A percentile compares a stretch with the other conserved stretches of the same genome.
Evolutionary conservation across 2,797 vertebrate species (phyloP).

Genomic region (Menidia menidia): DNA sequence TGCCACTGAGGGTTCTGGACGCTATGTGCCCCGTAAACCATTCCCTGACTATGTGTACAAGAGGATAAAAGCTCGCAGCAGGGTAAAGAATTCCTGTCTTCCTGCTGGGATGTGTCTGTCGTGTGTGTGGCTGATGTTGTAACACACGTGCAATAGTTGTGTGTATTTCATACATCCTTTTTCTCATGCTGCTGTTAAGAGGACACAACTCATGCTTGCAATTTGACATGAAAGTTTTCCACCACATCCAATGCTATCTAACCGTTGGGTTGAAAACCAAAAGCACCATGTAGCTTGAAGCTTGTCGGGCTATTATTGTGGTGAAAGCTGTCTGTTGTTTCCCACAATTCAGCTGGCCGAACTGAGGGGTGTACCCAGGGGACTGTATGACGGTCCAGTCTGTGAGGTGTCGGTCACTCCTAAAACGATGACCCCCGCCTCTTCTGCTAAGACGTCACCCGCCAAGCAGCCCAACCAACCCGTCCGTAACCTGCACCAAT

Average conservation of each 20-base stretch:
- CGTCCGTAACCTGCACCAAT: conserved; percentile 96
- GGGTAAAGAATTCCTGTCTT: conserved; percentile 78
- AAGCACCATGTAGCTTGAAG: too few relatives aligned
- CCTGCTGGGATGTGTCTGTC: not conserved
- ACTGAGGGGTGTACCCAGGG: conserved; percentile 93
- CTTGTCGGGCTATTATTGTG: not conserved
- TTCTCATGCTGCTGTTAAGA: too few relatives aligned
- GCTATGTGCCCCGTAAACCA: conserved; percentile 92
- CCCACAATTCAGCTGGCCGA: conserved; percentile 88
- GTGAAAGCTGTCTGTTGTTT: conserved; percentile 2
- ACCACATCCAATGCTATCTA: too few relatives aligned
- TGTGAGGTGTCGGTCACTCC: conserved; percentile 96
- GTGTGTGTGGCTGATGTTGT: not conserved
- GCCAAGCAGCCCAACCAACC: conserved; percentile 94
- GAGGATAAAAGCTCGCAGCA: conserved; percentile 97
- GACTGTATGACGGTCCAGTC: conserved; percentile 95
- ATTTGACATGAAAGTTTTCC: too few relatives aligned
- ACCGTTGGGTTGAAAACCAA: too few relatives aligned
- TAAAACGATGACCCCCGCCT: conserved; percentile 93
- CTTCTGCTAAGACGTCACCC: conserved; percentile 95
- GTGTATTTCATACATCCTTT: not conserved
- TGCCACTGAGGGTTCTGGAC: conserved; percentile 91
- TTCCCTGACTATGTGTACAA: conserved; percentile 99
- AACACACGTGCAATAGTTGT: not conserved
- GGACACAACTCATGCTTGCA: too few relatives aligned